Base-by-base conservation (phyloP, 30 jellyfish, hydroid and myxozoan species). In the Turritopsis dohrnii region DNA sequence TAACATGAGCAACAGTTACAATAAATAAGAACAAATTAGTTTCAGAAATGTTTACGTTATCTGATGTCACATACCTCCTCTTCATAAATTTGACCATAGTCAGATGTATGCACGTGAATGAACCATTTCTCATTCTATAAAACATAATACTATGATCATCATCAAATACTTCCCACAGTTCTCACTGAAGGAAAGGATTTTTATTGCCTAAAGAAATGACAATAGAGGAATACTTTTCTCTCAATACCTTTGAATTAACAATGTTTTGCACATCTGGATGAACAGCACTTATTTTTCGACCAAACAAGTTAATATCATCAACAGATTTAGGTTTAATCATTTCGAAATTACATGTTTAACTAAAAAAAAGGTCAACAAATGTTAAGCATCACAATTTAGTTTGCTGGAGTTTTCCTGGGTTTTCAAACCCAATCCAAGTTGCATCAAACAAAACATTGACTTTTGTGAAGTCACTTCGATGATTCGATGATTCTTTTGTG, bases 191-290 rank as follows among this genome's bases (percentile, higher is more conserved):
- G 5, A 41, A 41, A 3, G 60, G 60, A 41, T n/a, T n/a, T n/a
- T n/a, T n/a, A n/a, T n/a, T n/a, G n/a, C n/a, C n/a, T n/a, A n/a
- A n/a, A n/a, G n/a, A n/a, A n/a, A n/a, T n/a, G n/a, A n/a, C n/a
- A n/a, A n/a, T n/a, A n/a, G n/a, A n/a, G n/a, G n/a, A n/a, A n/a
- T n/a, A n/a, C n/a, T n/a, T n/a, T n/a, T n/a, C n/a, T n/a, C n/a
- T n/a, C 60, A 5, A 41, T 41, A 41, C 60, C 60, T 41, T 41
- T 3, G 60, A 41, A 41, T 41, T 5, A 13, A 41, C 60, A 19
- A 27, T 69, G 19, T 69, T 66, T 7, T 53, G 52, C 5, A 66
- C 71, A 77, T 77, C 85, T 16, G 87, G 87, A 65, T 80, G 87
- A 9, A 24, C 26, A 19, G 79, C 83, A 25, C 54, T 31, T 27